Percentiles rank a stretch among this genome's conserved stretches.
Conservation (phyloP, 1,140 invertebrate genomes). For the Tenebrio molitor region DNA sequence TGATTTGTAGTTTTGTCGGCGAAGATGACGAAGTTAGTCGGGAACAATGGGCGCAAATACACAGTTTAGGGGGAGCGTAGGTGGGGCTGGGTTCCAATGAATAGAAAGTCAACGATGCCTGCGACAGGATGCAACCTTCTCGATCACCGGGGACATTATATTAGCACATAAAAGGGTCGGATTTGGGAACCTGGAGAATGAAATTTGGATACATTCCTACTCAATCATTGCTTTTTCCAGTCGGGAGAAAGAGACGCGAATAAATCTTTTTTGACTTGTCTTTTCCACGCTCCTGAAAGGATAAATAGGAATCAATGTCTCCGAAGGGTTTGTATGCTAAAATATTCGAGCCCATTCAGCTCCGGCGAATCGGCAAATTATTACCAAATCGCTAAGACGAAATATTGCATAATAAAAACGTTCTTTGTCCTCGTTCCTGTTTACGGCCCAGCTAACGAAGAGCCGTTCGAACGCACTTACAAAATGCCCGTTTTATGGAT, state of each 20-base stretch:
- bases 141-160: constrained; percentile 15
- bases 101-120: not conserved
- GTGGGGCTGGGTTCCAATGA: not conserved
- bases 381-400: constrained; percentile 26
- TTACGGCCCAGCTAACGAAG: constrained; percentile 22
- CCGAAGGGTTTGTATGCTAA: constrained; percentile 18
- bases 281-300: constrained; percentile 18
- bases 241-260: not conserved
- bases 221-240: constrained; percentile 23
- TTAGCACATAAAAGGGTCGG: constrained; percentile 18
- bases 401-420: constrained; percentile 36
- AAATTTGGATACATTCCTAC: constrained; percentile 32
- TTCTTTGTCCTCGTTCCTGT: constrained; percentile 14
- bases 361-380: constrained; percentile 30
- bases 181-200: constrained; percentile 11
- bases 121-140: constrained; percentile 1
- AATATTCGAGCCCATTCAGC: constrained; percentile 19
- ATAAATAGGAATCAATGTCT: constrained; percentile 26
- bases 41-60: not conserved
- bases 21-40: too few species aligned
- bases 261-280: constrained; percentile 22
- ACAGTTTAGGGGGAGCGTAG: not conserved
- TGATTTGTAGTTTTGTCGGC: too few species aligned
- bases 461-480: constrained; percentile 23
- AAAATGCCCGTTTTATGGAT: constrained; percentile 24